These are phyloP conservation scores for Poeciliopsis infans DNA, from an alignment of 2,797 vertebrate species.

Conservation along the genomic window DNA sequence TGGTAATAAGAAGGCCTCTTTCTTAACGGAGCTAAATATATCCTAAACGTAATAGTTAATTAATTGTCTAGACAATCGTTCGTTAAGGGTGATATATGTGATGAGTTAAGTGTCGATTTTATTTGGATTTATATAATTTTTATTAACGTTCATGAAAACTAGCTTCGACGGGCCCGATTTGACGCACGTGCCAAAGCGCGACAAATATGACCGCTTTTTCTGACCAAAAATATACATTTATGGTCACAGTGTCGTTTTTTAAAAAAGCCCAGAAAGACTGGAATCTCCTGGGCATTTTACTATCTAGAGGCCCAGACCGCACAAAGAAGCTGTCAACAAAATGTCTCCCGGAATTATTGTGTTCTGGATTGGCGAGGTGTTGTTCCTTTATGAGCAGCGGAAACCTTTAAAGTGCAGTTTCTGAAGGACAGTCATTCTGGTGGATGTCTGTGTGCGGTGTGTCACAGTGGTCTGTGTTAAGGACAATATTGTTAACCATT, in stretches of 20 bases:
- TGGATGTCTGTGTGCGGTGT: neutral
- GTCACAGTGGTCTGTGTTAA: neutral
- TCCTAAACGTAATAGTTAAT: neutral
- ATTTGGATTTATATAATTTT: accelerated
- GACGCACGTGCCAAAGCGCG: slow-evolving; percentile 59
- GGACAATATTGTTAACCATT: neutral
- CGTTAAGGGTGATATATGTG: neutral
- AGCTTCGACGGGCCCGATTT: slow-evolving; percentile 32
- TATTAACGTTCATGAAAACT: neutral
- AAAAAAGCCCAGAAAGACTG: neutral
- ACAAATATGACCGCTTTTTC: neutral
- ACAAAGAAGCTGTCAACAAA: slow-evolving; percentile 7
- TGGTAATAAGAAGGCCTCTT: slow-evolving; percentile 42
- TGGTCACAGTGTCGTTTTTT: neutral
- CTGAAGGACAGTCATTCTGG: neutral
- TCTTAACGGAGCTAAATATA: neutral
- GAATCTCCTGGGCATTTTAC: neutral
- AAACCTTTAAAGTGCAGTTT: neutral
- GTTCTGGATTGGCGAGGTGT: neutral
- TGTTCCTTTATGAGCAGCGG: no score
- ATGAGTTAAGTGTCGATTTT: accelerated
- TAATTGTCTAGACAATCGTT: accelerated
- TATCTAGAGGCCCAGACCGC: neutral
- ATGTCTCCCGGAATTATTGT: slow-evolving; percentile 1
- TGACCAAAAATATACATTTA: neutral